Evolutionary conservation across 1,140 invertebrate genomes (phyloP), one percentile per base, ranked within the genome.

Genomic region (Acromyrmex echinatior): DNA sequence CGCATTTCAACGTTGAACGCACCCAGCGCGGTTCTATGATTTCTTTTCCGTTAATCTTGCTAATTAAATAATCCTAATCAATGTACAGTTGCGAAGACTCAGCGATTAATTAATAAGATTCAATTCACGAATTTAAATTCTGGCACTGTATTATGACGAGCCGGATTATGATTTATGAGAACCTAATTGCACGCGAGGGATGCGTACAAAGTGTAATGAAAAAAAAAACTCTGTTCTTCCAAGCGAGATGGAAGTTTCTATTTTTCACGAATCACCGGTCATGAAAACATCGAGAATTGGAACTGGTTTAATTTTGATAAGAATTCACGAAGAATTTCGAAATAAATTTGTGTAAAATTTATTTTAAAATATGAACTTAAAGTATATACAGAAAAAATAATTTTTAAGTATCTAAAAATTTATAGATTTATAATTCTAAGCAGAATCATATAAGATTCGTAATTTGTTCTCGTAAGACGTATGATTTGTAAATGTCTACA

Each of bases 261-360:
- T 78, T 88, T 90, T 76, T 86, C 84, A 87, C 84, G 65, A 86
- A 66, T 21, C 28, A 58, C 21, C 73, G 51, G 71, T 84, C 73
- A 85, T 74, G 78, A 87, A 90, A 89, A 66, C 56, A 77, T 81
- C 63, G 53, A 0, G 14, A n/a, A 28, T 56, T 58, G 18, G 6
- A 53, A 70, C 3, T 16, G 21, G 35, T 45, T 71, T 45, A 58
- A 81, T 81, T 58, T 58, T 21, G 49, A 21, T 39, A n/a, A 25
- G 10, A 35, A 35, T 31, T 25, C 49, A 21, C 39, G 5, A 70
- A 49, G 21, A 25, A 28, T 51, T 63, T 63, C 14, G 25, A 31
- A 31, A 63, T 63, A 16, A 63, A 63, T 28, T 63, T 63, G 28
- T 31, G 21, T 28, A 25, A 63, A 28, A 63, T 31, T 63, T 63